Evolutionary conservation across 35 echinoderm and acorn worm genomes (phyloP), one percentile per base, ranked within the genome.

Genomic region (Anneissia japonica): DNA sequence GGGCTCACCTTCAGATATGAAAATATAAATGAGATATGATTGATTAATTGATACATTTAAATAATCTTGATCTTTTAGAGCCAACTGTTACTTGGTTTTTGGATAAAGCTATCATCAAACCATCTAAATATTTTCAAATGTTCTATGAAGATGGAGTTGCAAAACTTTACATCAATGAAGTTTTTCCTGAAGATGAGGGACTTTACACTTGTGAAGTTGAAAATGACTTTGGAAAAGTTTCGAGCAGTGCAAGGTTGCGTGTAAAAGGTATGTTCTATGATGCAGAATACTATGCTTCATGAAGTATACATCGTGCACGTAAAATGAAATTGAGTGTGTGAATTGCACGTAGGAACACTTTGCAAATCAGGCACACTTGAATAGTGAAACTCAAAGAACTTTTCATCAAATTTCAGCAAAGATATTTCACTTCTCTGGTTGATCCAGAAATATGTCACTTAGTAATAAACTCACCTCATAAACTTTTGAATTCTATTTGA

Each of bases 81-180:
- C 95, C 95, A 55, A 81, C 84, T 33, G 93, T 97, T 7, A 89
- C 86, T 74, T 97, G 95, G 95, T 97, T 93, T 79, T 90, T 88
- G 39, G 91, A 97, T 38, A 88, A 88, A 29, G 95, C 85, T 17
- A 83, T 97, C 77, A 97, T 97, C 89, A 97, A 97, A 64, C 89
- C 95, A 72, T 97, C 95, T 2, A 91, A 91, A 46, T 97, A 97
- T 75, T 97, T 97, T 82, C 92, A 86, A 43, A 97, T 97, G 95
- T 76, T 83, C 39, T 97, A 89, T 84, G 74, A 91, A 38, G 95
- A 93, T 37, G 43, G 75, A 34, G 80, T 93, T 39, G 95, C 95
- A 7, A 86, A 91, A 16, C 86, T 97, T 38, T 82, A 90, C 73
- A 97, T 97, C 83, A 91, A 91, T 40, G 95, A 97, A 46, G 95